A percentile compares a stretch with the other conserved stretches of the same genome.
phyloP scores from a whole-genome alignment of 2,797 vertebrate genomes.

The Oceanodroma leucorhoa region DNA sequence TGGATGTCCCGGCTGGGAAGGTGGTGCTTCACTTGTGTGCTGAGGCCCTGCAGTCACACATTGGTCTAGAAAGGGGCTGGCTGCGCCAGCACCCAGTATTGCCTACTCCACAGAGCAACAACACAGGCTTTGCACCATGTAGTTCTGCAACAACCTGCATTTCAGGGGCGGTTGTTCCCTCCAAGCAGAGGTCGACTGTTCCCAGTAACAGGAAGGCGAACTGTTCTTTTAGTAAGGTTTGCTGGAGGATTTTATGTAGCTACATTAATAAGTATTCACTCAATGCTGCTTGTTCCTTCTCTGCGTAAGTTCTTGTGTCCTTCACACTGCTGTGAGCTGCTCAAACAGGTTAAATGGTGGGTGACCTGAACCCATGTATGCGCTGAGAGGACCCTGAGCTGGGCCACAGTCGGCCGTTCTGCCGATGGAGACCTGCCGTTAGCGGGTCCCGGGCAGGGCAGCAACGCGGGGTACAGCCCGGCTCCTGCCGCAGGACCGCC shows the following conservation, averaged over 20 bases:
- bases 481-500: not conserved
- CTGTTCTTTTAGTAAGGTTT: not conserved
- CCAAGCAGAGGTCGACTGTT: not conserved
- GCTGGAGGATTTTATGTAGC: not conserved
- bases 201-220: not conserved
- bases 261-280: not conserved
- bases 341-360: fast-evolving
- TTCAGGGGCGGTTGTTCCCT: not conserved
- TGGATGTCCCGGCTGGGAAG: fast-evolving
- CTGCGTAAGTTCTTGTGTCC: not conserved
- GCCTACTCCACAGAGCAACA: fast-evolving
- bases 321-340: not conserved
- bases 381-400: fast-evolving
- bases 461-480: fast-evolving
- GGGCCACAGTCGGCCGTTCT: not conserved
- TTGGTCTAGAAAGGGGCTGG: not conserved
- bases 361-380: not conserved
- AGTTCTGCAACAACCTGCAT: not conserved
- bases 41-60: fast-evolving
- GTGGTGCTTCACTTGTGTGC: fast-evolving
- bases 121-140: not conserved
- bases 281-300: not conserved
- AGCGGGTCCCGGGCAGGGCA: not conserved
- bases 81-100: not conserved
- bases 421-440: fast-evolving